Percentiles rank a stretch among this genome's conserved stretches.
phyloP scores from a whole-genome alignment of 2,888 invertebrate genomes.

The Agrotis puta region DNA sequence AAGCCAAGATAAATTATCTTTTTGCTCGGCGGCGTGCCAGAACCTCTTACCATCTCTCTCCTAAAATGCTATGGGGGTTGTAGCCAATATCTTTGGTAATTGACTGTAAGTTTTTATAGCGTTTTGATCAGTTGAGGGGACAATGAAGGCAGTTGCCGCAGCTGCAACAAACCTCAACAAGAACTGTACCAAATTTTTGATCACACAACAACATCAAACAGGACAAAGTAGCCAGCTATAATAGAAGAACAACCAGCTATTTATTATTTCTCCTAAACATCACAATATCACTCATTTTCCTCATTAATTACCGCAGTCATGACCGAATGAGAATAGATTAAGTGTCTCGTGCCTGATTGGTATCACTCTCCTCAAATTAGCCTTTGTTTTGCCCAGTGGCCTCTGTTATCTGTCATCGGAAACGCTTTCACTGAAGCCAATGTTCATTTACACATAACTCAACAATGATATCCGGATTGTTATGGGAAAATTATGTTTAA shows the following conservation, averaged over 20 bases:
- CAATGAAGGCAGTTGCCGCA: no score
- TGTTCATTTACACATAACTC: constrained; percentile 22
- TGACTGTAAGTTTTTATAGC: constrained; percentile 7
- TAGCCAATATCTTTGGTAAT: constrained; percentile 25
- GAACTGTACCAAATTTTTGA: neutral
- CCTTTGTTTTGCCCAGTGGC: constrained; percentile 68
- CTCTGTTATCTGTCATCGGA: constrained; percentile 66
- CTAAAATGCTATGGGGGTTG: constrained; percentile 23
- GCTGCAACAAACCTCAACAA: no score
- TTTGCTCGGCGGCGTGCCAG: constrained; percentile 60
- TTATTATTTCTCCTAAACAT: neutral
- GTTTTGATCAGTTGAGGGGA: no score
- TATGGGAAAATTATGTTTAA: constrained; percentile 4
- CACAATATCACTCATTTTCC: constrained; percentile 12
- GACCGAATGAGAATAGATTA: constrained; percentile 53
- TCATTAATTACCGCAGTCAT: constrained; percentile 31
- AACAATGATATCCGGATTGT: constrained; percentile 12
- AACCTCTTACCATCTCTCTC: constrained; percentile 54
- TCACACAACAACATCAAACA: no score
- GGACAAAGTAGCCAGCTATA: no score
- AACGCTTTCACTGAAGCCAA: constrained; percentile 74
- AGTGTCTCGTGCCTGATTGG: constrained; percentile 59
- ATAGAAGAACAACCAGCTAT: constrained; percentile 5
- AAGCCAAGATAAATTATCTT: constrained; percentile 49
- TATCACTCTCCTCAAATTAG: constrained; percentile 68